These are phyloP conservation scores for Patella ulyssiponensis DNA, from an alignment of 2,888 invertebrate species.

Conservation along the genomic window DNA sequence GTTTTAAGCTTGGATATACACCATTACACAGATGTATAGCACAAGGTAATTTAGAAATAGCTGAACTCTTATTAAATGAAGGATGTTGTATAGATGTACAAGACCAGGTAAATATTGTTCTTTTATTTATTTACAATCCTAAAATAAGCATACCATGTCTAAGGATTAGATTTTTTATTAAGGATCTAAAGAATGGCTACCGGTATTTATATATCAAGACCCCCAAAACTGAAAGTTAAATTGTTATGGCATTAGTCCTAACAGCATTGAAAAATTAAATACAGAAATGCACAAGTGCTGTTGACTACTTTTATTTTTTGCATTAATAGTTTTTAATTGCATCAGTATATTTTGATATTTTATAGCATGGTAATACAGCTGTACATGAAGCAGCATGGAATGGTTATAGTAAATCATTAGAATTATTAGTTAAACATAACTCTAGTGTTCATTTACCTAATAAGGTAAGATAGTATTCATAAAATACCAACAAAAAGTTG, in stretches of 20 bases:
- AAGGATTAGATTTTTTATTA: too few species aligned
- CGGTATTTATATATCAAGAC: too few species aligned
- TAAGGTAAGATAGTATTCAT: constrained; percentile 59
- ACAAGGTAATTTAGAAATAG: constrained; percentile 85
- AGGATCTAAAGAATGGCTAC: too few species aligned
- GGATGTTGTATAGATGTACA: constrained; percentile 81
- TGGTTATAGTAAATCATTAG: constrained; percentile 89
- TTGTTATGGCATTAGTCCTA: too few species aligned
- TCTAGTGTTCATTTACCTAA: constrained; percentile 73
- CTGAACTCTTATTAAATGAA: constrained; percentile 80
- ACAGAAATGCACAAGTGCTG: too few species aligned
- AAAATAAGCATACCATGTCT: too few species aligned
- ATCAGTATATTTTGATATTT: constrained; percentile 17
- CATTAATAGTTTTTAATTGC: neutral
- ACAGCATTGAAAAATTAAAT: too few species aligned
- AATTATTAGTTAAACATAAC: constrained; percentile 80
- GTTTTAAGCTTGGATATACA: constrained; percentile 80
- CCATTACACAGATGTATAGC: constrained; percentile 86
- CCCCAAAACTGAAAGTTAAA: too few species aligned
- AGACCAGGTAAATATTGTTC: constrained; percentile 75
- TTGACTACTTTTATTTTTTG: too few species aligned
- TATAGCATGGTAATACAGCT: constrained; percentile 92
- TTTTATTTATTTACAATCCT: too few species aligned
- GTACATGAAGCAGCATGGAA: constrained; percentile 96
- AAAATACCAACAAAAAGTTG: too few species aligned